A percentile compares a stretch with the other conserved stretches of the same genome.
phyloP scores from a whole-genome alignment of 2,113 vertebrate species.

The Mungos mungo region DNA sequence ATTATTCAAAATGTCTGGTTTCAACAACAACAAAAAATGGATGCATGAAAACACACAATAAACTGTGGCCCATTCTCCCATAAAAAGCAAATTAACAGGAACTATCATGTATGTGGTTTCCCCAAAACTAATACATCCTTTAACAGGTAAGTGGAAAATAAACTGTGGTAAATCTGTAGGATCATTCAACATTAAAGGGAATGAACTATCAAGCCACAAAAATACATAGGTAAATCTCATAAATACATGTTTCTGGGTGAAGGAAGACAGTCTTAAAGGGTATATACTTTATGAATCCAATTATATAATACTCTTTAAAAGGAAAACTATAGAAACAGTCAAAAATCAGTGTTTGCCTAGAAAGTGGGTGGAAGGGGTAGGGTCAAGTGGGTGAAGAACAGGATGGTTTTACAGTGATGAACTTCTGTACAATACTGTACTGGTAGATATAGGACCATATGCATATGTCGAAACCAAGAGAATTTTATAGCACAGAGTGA shows the following conservation, averaged over 20 bases:
- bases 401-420: neutral
- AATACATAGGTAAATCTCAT: slow-evolving; percentile 1
- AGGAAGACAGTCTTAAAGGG: neutral
- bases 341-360: neutral
- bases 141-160: neutral
- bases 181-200: neutral
- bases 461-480: neutral
- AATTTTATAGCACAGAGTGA: neutral
- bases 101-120: neutral
- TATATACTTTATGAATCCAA: neutral
- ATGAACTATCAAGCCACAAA: neutral
- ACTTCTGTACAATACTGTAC: neutral
- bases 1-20: neutral
- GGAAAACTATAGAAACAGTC: neutral
- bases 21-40: neutral
- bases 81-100: neutral
- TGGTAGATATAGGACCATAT: neutral
- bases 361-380: neutral
- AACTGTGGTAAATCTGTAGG: neutral
- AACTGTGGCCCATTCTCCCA: neutral
- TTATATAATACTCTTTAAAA: neutral
- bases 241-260: neutral
- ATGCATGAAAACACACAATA: neutral
- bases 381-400: neutral
- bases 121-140: neutral